Conservation (phyloP, 2,888 invertebrate genomes). For the Heliconius sara region DNA sequence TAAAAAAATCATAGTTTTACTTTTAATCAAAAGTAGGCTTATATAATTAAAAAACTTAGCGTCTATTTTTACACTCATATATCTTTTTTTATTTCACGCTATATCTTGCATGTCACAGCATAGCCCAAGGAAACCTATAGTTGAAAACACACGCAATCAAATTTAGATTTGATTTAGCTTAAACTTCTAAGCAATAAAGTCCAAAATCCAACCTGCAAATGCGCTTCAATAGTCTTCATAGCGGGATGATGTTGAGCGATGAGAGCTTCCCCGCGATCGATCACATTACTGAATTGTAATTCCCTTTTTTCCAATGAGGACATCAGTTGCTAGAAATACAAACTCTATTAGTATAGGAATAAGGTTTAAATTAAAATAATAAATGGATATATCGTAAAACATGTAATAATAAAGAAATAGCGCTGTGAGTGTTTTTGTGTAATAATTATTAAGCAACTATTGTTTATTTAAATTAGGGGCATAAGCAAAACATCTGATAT, state of each 20-base stretch:
- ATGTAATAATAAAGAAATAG: neutral
- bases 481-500: no score
- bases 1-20: no score
- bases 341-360: slow-evolving; percentile 31
- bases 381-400: neutral
- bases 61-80: no score
- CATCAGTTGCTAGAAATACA: slow-evolving; percentile 91
- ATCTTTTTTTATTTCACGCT: no score
- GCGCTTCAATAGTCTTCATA: slow-evolving; percentile 96
- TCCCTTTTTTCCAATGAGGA: slow-evolving; percentile 98
- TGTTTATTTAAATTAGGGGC: no score
- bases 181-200: neutral
- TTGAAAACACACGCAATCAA: neutral
- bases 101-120: no score
- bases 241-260: slow-evolving; percentile 98
- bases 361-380: neutral
- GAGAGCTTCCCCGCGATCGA: slow-evolving; percentile 97
- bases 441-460: neutral
- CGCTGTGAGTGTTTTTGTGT: neutral
- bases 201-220: slow-evolving; percentile 76
- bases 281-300: slow-evolving; percentile 97
- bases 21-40: no score
- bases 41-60: no score
- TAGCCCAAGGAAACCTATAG: no score
- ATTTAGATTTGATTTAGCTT: neutral